These are phyloP conservation scores for Sinonovacula constricta DNA, from an alignment of 1,140 invertebrate species.

Conservation along the genomic window DNA sequence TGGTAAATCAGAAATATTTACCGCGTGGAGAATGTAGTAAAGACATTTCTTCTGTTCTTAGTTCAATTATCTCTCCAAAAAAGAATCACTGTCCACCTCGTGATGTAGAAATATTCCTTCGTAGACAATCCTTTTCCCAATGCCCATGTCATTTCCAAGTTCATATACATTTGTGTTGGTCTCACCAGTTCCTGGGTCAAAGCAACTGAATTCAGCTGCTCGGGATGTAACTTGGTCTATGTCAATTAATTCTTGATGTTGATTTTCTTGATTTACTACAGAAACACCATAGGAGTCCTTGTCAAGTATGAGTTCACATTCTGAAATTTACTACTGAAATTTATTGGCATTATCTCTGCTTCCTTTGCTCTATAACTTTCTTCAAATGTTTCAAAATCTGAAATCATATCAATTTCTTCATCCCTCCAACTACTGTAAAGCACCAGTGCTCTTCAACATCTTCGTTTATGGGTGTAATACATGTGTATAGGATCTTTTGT, in stretches of 20 bases:
- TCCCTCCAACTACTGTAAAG: slow-evolving; percentile 29
- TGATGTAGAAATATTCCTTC: slow-evolving; percentile 8
- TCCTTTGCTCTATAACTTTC: slow-evolving; percentile 15
- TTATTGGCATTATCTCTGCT: slow-evolving; percentile 3
- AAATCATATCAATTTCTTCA: slow-evolving; percentile 35
- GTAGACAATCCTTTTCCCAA: neutral
- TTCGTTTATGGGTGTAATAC: slow-evolving; percentile 21
- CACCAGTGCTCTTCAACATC: slow-evolving; percentile 35
- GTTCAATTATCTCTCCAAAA: slow-evolving; percentile 15
- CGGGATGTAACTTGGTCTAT: neutral
- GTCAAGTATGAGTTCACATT: slow-evolving; percentile 6
- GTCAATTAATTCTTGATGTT: slow-evolving; percentile 27
- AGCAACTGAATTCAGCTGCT: slow-evolving; percentile 7
- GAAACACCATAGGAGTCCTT: neutral
- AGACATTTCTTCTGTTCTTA: slow-evolving; percentile 27
- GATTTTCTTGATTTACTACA: slow-evolving; percentile 4
- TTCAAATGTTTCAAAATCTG: slow-evolving; percentile 21
- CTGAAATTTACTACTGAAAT: neutral
- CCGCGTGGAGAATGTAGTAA: slow-evolving; percentile 21
- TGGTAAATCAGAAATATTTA: slow-evolving; percentile 3
- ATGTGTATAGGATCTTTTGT: slow-evolving; percentile 29
- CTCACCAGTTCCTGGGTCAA: slow-evolving; percentile 23
- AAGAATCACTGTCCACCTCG: slow-evolving; percentile 2
- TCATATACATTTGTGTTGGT: slow-evolving; percentile 17
- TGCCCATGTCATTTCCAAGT: slow-evolving; percentile 15